Conservation (phyloP, 2,888 invertebrate genomes). For the Sinodicranocentrus sp. region DNA sequence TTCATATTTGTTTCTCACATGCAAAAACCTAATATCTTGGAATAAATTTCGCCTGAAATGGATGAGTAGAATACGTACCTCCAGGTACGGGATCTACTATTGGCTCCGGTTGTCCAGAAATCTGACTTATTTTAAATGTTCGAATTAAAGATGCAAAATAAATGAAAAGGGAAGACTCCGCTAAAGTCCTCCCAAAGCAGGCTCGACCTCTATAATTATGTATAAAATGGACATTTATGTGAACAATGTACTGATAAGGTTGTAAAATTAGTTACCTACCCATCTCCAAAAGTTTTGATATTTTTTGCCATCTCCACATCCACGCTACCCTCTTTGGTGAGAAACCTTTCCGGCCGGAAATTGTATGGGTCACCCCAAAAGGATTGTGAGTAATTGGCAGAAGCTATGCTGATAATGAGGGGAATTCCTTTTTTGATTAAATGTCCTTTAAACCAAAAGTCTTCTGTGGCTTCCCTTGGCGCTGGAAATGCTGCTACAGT, state of each 20-base stretch:
- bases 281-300: too few species aligned
- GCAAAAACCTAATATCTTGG: too few species aligned
- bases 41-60: neutral
- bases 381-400: constrained; percentile 14
- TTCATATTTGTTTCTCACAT: too few species aligned
- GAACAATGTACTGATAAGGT: too few species aligned
- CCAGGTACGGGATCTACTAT: neutral
- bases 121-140: neutral
- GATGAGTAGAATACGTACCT: neutral
- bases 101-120: neutral
- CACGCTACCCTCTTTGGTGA: too few species aligned
- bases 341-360: constrained; percentile 49
- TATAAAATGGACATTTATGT: too few species aligned
- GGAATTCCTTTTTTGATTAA: constrained; percentile 36
- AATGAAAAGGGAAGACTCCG: neutral
- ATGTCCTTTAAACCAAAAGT: constrained; percentile 34
- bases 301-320: too few species aligned
- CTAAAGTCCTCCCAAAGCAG: neutral
- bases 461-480: constrained; percentile 29
- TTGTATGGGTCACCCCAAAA: constrained; percentile 38
- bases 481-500: neutral
- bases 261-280: too few species aligned
- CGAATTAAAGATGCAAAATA: neutral
- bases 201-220: too few species aligned
- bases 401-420: constrained; percentile 7